A percentile compares a stretch with the other conserved stretches of the same genome.
Conservation (phyloP, 2,797 vertebrate species). For the Manis pentadactyla region DNA sequence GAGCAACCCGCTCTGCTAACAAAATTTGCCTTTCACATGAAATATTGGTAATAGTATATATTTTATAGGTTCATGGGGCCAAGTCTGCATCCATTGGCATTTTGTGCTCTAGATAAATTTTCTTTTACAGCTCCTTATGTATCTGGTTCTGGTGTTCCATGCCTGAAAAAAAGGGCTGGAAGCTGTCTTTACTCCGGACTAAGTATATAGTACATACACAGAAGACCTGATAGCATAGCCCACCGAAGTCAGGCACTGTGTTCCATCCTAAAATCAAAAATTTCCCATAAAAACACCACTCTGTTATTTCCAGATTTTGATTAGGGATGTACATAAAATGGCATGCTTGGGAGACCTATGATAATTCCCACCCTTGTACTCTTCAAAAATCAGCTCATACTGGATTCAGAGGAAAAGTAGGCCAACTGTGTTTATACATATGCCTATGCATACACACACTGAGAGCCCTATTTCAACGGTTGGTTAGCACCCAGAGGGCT, state of each 20-base stretch:
- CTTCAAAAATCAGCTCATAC: constrained; percentile 5
- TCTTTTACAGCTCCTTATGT: not conserved
- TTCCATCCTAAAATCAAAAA: constrained; percentile 28
- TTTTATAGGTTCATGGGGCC: not conserved
- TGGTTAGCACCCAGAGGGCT: constrained; percentile 52
- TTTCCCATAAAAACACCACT: constrained; percentile 27
- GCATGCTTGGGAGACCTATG: constrained; percentile 36
- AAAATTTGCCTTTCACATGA: constrained; percentile 24
- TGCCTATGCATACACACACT: not conserved
- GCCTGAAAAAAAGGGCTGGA: constrained; percentile 34
- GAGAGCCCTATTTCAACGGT: constrained; percentile 13
- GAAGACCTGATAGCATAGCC: not conserved
- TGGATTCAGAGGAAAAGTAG: constrained; percentile 44
- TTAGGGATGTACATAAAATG: constrained; percentile 20
- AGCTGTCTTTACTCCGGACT: constrained; percentile 11
- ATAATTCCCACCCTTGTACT: not conserved
- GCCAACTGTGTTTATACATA: constrained; percentile 39
- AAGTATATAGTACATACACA: not conserved
- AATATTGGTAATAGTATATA: not conserved
- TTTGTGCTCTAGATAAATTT: not conserved
- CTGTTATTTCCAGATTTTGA: constrained; percentile 26
- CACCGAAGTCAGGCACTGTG: not conserved
- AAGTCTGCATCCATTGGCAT: not conserved
- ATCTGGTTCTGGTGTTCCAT: not conserved
- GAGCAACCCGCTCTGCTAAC: not conserved